phyloP scores from a whole-genome alignment of 1,140 invertebrate species.

The Scaptodrosophila lebanonensis region DNA sequence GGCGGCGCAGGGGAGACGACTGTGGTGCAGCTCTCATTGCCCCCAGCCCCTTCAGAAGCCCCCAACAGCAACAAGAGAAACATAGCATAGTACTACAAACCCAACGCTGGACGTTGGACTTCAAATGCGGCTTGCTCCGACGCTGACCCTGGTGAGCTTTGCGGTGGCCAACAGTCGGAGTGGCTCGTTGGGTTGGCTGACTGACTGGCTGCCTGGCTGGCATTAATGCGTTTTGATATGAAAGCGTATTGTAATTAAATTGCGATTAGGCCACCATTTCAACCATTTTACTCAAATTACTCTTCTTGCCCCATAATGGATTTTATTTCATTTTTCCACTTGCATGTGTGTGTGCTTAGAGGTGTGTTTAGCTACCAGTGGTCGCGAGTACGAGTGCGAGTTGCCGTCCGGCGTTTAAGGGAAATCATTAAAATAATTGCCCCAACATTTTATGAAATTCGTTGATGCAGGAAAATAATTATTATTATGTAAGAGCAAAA shows the following conservation, averaged over 20 bases:
- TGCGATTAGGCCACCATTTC: conserved; percentile 76
- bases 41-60: conserved; percentile 25
- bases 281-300: conserved; percentile 72
- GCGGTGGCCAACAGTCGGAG: neutral
- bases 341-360: conserved; percentile 2
- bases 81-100: too few relatives aligned
- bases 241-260: conserved; percentile 76
- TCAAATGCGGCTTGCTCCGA: too few relatives aligned
- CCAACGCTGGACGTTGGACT: too few relatives aligned
- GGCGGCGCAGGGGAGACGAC: conserved; percentile 29
- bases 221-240: conserved; percentile 75
- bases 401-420: conserved; percentile 64
- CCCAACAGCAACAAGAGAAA: too few relatives aligned
- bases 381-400: conserved; percentile 7
- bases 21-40: conserved; percentile 37
- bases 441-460: conserved; percentile 64
- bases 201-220: conserved; percentile 36
- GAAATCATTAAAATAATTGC: conserved; percentile 75
- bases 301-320: conserved; percentile 72
- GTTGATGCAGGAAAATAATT: conserved; percentile 65
- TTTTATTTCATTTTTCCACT: conserved; percentile 68
- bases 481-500: conserved; percentile 47
- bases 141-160: too few relatives aligned
- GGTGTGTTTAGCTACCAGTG: conserved; percentile 10
- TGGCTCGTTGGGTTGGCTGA: conserved; percentile 8